These are phyloP conservation scores for Harpagus bidentatus DNA, from an alignment of 2,113 vertebrate genomes.

Conservation along the genomic window DNA sequence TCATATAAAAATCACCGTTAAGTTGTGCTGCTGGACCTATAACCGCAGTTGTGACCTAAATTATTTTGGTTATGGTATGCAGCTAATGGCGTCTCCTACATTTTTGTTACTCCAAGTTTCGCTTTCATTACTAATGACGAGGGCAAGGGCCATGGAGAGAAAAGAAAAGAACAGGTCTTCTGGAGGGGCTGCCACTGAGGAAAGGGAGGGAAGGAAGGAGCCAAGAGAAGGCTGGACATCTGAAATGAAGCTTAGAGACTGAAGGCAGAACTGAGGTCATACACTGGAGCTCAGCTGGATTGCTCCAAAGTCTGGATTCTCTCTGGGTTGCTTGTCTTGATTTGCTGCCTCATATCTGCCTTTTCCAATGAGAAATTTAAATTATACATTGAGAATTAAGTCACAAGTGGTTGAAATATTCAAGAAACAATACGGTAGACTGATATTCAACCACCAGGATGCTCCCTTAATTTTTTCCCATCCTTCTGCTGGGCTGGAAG, in stretches of 20 bases:
- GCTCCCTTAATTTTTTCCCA: not conserved
- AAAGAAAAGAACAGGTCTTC: not conserved
- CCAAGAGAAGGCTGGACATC: not conserved
- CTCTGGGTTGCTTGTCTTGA: not conserved
- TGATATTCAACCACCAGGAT: not conserved
- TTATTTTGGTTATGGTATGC: not conserved
- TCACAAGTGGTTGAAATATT: not conserved
- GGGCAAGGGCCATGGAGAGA: not conserved
- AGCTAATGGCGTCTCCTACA: not conserved
- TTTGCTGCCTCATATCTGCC: not conserved
- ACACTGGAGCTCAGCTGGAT: not conserved
- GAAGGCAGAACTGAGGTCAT: not conserved
- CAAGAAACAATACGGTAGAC: not conserved
- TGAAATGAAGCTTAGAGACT: not conserved
- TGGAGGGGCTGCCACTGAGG: not conserved
- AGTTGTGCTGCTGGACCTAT: not conserved
- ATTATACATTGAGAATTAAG: not conserved
- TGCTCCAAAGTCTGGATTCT: not conserved
- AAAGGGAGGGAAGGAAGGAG: not conserved
- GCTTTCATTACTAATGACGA: not conserved
- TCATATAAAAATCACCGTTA: not conserved
- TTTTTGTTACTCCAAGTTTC: not conserved
- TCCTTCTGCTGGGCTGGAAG: not conserved
- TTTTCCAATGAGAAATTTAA: not conserved
- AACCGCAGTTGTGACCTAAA: not conserved